Evolutionary conservation across 2,888 invertebrate genomes (phyloP).

Genomic region (Schizaphis graminum): DNA sequence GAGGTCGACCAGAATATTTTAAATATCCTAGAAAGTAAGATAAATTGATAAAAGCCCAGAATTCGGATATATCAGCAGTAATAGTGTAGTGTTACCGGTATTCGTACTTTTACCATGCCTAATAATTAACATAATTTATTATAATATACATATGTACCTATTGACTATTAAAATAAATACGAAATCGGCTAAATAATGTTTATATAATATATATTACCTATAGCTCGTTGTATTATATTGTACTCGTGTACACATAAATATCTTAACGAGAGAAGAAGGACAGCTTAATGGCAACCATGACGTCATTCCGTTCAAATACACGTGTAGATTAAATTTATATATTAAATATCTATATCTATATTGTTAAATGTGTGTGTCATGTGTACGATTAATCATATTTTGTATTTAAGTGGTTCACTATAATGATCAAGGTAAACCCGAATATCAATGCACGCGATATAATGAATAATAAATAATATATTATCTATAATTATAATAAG

Average conservation of each 20-base stretch:
- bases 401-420: not conserved
- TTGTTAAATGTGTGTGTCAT: not conserved
- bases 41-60: not conserved
- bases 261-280: not conserved
- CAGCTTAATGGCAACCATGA: not conserved
- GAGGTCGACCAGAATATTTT: not conserved
- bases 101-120: no score
- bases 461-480: not conserved
- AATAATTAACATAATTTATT: not conserved
- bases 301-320: not conserved
- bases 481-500: not conserved
- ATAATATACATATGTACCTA: not conserved
- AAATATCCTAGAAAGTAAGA: not conserved
- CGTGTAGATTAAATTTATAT: not conserved
- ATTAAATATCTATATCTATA: not conserved
- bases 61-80: not conserved
- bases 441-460: not conserved
- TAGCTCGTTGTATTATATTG: not conserved
- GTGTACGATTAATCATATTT: not conserved
- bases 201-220: not conserved
- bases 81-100: not conserved
- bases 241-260: not conserved
- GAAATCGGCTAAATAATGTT: not conserved
- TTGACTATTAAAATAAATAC: not conserved
- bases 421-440: constrained; percentile 1